These are phyloP conservation scores for Plagodis pulveraria DNA, from an alignment of 2,888 invertebrate species.

Conservation along the genomic window DNA sequence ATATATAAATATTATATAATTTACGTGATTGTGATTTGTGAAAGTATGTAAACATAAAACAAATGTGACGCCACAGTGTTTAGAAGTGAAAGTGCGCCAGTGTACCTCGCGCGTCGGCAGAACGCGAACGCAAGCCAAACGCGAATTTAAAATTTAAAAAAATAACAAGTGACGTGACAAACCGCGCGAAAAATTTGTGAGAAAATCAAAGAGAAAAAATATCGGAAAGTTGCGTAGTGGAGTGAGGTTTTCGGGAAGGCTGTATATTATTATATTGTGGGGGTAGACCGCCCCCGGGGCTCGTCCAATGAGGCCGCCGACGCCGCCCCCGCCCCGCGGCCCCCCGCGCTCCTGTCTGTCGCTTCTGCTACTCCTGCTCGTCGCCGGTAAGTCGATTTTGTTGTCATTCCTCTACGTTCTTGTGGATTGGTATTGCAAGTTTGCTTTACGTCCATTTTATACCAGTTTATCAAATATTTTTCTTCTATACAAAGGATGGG, in stretches of 20 bases:
- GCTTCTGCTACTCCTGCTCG: constrained; percentile 58
- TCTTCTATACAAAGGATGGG: too few relatives aligned
- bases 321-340: constrained; percentile 70
- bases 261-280: constrained; percentile 39
- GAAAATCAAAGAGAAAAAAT: constrained; percentile 8
- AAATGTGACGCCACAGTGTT: constrained; percentile 54
- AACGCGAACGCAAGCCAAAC: constrained; percentile 44
- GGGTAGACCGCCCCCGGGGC: constrained; percentile 66
- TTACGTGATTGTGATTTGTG: constrained; percentile 29
- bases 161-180: constrained; percentile 10
- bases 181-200: constrained; percentile 17
- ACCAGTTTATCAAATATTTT: background rate
- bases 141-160: constrained; percentile 12
- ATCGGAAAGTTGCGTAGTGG: constrained; percentile 33
- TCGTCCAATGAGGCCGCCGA: constrained; percentile 77
- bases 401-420: constrained; percentile 11
- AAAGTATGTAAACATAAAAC: constrained; percentile 42
- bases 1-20: constrained; percentile 18
- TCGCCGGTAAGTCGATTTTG: constrained; percentile 65
- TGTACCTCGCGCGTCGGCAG: constrained; percentile 51
- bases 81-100: constrained; percentile 68
- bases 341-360: constrained; percentile 54
- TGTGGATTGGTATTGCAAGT: constrained; percentile 14
- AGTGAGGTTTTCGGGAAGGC: constrained; percentile 40
- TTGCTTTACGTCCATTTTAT: constrained; percentile 8